These are phyloP conservation scores for Dioctria rufipes DNA, from an alignment of 2,888 invertebrate genomes.

Conservation along the genomic window DNA sequence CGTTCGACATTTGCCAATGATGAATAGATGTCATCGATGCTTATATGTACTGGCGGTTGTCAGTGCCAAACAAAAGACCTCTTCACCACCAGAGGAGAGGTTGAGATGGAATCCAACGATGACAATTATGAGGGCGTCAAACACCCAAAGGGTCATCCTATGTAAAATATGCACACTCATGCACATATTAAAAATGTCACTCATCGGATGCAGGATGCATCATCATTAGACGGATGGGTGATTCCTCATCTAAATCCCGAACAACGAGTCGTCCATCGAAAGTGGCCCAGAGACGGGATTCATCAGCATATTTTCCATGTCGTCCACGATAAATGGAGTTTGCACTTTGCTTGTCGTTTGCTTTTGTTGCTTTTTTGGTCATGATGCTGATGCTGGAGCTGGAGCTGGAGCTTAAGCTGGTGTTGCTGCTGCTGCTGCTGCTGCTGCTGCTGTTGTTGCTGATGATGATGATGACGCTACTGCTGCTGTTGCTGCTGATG, in stretches of 20 bases:
- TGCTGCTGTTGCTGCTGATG: not conserved
- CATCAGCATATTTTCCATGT: conserved; percentile 14
- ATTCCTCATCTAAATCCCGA: not conserved
- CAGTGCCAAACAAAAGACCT: conserved; percentile 42
- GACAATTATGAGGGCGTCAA: conserved; percentile 47
- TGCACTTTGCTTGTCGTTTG: not conserved
- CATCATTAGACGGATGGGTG: conserved; percentile 50
- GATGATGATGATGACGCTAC: not conserved
- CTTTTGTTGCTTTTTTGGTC: not conserved
- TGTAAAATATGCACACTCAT: conserved; percentile 49
- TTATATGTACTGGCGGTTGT: conserved; percentile 24
- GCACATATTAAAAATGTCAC: conserved; percentile 52
- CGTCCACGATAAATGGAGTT: conserved; percentile 2
- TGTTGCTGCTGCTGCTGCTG: too few species aligned
- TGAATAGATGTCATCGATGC: conserved; percentile 51
- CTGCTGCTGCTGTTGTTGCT: too few species aligned
- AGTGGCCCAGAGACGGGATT: not conserved
- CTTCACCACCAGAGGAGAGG: conserved; percentile 6
- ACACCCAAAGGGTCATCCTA: conserved; percentile 29
- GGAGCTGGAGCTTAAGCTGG: not conserved
- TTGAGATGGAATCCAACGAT: conserved; percentile 29
- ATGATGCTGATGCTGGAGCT: not conserved
- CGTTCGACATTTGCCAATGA: conserved; percentile 44
- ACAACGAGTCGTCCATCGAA: not conserved
- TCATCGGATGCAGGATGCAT: conserved; percentile 40